Base-by-base conservation (phyloP, 1,140 invertebrate genomes). In the Radopholus similis region DNA sequence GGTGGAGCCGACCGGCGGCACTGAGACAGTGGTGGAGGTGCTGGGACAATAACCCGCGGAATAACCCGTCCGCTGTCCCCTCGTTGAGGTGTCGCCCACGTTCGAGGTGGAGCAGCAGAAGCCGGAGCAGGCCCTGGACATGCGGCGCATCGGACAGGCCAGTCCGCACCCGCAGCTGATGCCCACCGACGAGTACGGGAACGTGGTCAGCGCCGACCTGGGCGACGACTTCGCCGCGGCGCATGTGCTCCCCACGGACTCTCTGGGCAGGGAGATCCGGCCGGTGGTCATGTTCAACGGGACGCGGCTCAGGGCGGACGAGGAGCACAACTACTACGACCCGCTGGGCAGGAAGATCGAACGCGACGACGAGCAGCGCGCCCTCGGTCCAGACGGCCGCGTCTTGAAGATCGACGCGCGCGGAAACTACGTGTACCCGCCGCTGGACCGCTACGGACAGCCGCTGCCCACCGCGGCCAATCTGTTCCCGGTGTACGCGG, bases 361-460 rank as follows among this genome's bases (percentile, higher is more conserved):
- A n/a, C 35, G 51, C 6, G 60, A 76, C 44, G 65, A 77, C 3
- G 69, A 72, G 1, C 54, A 67, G 30, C 42, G 54, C 34, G 62
- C 70, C 32, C 21, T 80, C 1, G 72, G 64, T 2, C 77, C 77
- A 6, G 72, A 81, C 47, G 75, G 75, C 0, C 40, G 66, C 9
- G 42, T 58, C 32, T 56, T 80, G 28, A 49, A 58, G 37, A 60
- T 70, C 34, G 66, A 77, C 64, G 38, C 34, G 1, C 32, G 80
- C n/a, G 78, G 73, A 11, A 66, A 78, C 26, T 80, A 60, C 49
- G 40, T 78, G 4, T 78, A 81, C 68, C 78, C 76, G 34, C 44
- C 66, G 44, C 47, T 78, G 21, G 78, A 77, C 40, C 57, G 63
- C 26, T 55, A 49, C 21, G 56, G 54, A 35, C 49, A 58, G 26